A percentile compares a stretch with the other conserved stretches of the same genome.
phyloP scores from a whole-genome alignment of 2,113 vertebrate genomes.

The Myxocyprinus asiaticus region DNA sequence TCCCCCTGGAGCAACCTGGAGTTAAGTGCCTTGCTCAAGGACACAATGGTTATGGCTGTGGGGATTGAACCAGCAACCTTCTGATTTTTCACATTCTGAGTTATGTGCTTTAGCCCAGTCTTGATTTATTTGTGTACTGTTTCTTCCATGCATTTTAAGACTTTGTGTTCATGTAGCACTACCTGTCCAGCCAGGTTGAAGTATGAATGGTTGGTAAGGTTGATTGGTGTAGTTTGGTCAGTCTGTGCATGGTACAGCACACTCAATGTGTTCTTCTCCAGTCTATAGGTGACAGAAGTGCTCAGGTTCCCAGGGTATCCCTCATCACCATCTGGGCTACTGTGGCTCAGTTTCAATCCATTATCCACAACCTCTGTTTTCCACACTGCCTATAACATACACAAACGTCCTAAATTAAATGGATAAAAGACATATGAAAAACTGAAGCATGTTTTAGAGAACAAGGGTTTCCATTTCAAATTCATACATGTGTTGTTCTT shows the following conservation, averaged over 20 bases:
- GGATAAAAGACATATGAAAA: too few relatives aligned
- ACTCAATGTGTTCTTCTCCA: constrained; percentile 76
- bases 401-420: background rate
- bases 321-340: constrained; percentile 88
- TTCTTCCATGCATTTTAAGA: too few relatives aligned
- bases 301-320: constrained; percentile 90
- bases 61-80: too few relatives aligned
- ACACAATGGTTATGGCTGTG: too few relatives aligned
- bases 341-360: constrained; percentile 76
- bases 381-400: constrained; percentile 83
- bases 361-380: constrained; percentile 71
- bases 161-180: constrained; percentile 39
- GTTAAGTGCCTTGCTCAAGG: too few relatives aligned
- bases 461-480: too few relatives aligned
- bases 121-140: too few relatives aligned
- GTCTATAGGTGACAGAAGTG: constrained; percentile 84
- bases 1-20: too few relatives aligned
- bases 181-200: constrained; percentile 95
- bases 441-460: too few relatives aligned
- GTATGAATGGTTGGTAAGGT: constrained; percentile 91
- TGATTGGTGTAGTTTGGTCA: constrained; percentile 85
- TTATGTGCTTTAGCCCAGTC: too few relatives aligned
- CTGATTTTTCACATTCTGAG: too few relatives aligned
- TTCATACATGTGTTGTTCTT: too few relatives aligned
- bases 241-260: constrained; percentile 82